phyloP scores from a whole-genome alignment of 2,888 invertebrate species.

The Caenorhabditis auriculariae region DNA sequence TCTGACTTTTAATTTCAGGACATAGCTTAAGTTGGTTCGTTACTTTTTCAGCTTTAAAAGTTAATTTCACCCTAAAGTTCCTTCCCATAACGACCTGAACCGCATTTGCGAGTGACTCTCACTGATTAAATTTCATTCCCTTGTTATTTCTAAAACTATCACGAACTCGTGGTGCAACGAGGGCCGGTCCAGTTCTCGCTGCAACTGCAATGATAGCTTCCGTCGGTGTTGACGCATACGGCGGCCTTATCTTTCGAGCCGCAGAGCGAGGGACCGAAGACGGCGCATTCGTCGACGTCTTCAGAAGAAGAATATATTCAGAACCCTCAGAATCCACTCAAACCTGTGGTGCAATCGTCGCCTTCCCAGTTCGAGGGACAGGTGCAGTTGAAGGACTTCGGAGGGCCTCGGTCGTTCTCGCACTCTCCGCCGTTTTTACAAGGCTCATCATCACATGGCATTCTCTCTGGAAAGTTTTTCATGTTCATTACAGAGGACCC shows the following conservation, averaged over 20 bases:
- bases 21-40: too few relatives aligned
- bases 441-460: conserved; percentile 15
- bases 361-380: conserved; percentile 22
- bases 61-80: too few relatives aligned
- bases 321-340: background rate
- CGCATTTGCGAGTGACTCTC: too few relatives aligned
- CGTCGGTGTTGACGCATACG: conserved; percentile 22
- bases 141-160: too few relatives aligned
- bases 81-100: too few relatives aligned
- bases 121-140: too few relatives aligned
- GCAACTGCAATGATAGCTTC: conserved; percentile 24
- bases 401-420: conserved; percentile 20
- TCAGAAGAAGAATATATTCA: background rate
- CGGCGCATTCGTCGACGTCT: conserved; percentile 25
- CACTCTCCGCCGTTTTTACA: conserved; percentile 27
- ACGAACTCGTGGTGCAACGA: too few relatives aligned
- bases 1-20: too few relatives aligned
- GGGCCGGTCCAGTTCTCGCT: conserved; percentile 18
- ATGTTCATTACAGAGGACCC: too few relatives aligned
- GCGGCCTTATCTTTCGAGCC: conserved; percentile 18
- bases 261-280: conserved; percentile 13
- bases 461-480: conserved; percentile 14
- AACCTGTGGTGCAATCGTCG: conserved; percentile 11
- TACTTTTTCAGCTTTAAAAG: too few relatives aligned
- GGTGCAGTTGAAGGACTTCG: conserved; percentile 24